Base-by-base conservation (phyloP, 1,140 invertebrate species). In the Papilio aristodemus region DNA sequence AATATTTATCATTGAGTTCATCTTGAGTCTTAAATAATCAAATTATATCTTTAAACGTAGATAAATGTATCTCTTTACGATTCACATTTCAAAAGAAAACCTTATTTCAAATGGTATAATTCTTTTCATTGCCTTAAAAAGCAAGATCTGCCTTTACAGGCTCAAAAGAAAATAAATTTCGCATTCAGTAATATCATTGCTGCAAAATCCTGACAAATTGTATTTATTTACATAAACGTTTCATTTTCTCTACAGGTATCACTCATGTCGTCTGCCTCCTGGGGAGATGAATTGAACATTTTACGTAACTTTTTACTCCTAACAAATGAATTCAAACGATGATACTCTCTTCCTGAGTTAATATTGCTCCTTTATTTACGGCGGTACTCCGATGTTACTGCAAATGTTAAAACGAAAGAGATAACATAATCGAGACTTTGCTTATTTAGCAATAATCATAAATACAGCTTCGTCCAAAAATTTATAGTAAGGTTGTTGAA, bases 211-310 rank as follows among this genome's bases (percentile, higher is more conserved):
- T 50, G 17, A 50, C 46, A 50, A 54, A 54, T 54, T 54, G 19
- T 54, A 54, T 54, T 25, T 54, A 54, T 54, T 54, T 54, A 54
- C 46, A 19, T 54, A 54, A 54, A 54, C 46, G 10, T 54, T 54
- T 54, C 46, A 54, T 54, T 25, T 54, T 13, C 3, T 54, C 22
- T 25, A 10, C 46, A 54, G 46, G 46, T 54, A 54, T 54, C 19
- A 4, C 10, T 25, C 46, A 13, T 25, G 19, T 22, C 19, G 10
- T 22, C 4, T 13, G 38, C 0, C 0, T 4, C 11, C 22, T 50
- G 19, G 22, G 19, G 22, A 54, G 9, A 54, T 4, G 46, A 22
- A 39, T 13, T n/a, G n/a, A n/a, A n/a, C n/a, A n/a, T n/a, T n/a
- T n/a, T n/a, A n/a, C n/a, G n/a, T n/a, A n/a, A n/a, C n/a, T n/a